Base-by-base conservation (phyloP, 2,113 vertebrate species). In the Apodemus speciosus region DNA sequence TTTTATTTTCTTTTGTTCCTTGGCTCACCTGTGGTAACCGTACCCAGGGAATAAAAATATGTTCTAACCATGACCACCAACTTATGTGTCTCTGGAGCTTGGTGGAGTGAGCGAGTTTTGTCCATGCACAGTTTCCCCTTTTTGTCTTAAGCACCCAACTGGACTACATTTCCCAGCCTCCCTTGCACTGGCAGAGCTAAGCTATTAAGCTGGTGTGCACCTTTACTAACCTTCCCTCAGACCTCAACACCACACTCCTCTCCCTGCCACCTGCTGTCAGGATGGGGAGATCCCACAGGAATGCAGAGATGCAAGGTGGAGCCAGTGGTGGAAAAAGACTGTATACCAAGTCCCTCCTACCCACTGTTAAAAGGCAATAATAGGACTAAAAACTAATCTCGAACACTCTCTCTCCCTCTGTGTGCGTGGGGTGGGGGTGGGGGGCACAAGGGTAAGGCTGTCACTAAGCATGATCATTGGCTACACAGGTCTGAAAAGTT, bases 141-240 rank as follows among this genome's bases (percentile, higher is more conserved):
- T 88, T 43, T 4, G 0, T 73, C 35, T n/a, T 30, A 35, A 20
- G 49, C 20, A 80, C 60, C 25, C 79, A 76, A 46, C 15, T 68
- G 30, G n/a, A 96, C 95, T 96, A 89, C 66, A 91, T 85, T 94
- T 96, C 95, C 95, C 93, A 93, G 85, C 6, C 13, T 76, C 79
- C 92, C 18, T 96, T 94, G 87, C 53, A 51, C 25, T 11, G 14
- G 4, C 8, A 25, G 4, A 46, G 43, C 6, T 95, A 87, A 27
- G 87, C 91, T 91, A 91, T 85, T 68, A 60, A 40, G 38, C 0
- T 16, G 68, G 38, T 3, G 0, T 4, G 16, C 35, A 9, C 66
- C 40, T 6, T 6, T 6, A 40, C 3, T 27, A 6, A 38, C 8
- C 32, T 62, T 62, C 3, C 40, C 84, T 15, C 76, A 56, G 21